Percentiles rank a stretch among this genome's conserved stretches.
These are phyloP conservation scores for Seriola rivoliana DNA, from an alignment of 2,113 vertebrate genomes.

Conservation along the genomic window DNA sequence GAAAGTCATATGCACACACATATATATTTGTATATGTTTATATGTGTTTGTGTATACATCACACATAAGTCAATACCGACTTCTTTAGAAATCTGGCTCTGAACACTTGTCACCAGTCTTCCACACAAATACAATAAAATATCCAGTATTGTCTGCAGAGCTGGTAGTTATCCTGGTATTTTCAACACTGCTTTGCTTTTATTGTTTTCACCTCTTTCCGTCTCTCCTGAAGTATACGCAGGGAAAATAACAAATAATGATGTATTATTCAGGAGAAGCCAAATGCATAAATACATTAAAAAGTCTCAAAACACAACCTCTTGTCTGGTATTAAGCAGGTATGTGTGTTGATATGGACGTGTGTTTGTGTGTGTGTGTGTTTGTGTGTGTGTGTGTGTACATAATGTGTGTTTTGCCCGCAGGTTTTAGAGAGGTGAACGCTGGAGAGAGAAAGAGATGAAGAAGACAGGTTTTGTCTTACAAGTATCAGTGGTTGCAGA, in stretches of 20 bases:
- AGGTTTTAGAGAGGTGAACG: constrained; percentile 50
- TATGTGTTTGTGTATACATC: no score
- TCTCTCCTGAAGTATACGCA: constrained; percentile 40
- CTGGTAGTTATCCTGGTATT: constrained; percentile 56
- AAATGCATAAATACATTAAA: constrained; percentile 75
- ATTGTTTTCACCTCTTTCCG: constrained; percentile 57
- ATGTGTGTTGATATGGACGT: constrained; percentile 12
- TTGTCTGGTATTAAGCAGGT: constrained; percentile 59
- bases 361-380: constrained; percentile 22
- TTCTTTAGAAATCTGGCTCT: constrained; percentile 32
- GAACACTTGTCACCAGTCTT: constrained; percentile 34
- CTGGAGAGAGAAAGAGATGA: constrained; percentile 21
- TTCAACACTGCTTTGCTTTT: constrained; percentile 48
- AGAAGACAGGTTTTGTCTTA: constrained; percentile 67
- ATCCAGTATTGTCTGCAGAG: constrained; percentile 50
- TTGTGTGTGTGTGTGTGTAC: constrained; percentile 21
- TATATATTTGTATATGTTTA: no score
- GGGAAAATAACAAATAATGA: constrained; percentile 67
- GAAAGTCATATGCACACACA: no score
- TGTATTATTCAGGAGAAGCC: constrained; percentile 74
- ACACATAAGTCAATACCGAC: no score
- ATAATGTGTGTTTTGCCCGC: constrained; percentile 48
- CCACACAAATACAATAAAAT: constrained; percentile 47
- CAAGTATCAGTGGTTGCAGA: constrained; percentile 63
- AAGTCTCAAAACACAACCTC: constrained; percentile 62